These are phyloP conservation scores for Sycobia sp. DNA, from an alignment of 1,140 invertebrate genomes.

Conservation along the genomic window DNA sequence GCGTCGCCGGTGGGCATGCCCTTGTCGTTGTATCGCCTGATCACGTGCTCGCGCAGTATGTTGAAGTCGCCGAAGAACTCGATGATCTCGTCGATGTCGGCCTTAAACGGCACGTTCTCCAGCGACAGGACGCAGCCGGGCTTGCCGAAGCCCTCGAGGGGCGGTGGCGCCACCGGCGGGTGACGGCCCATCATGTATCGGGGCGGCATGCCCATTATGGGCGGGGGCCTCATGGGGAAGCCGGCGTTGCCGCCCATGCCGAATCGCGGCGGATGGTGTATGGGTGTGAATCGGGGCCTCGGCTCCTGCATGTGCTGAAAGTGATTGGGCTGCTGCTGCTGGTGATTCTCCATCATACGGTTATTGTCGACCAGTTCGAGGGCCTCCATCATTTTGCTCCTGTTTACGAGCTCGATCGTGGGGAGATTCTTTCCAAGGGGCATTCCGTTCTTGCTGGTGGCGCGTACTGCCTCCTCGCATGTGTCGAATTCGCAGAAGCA, in stretches of 20 bases:
- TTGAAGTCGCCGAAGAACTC: slow-evolving; percentile 82
- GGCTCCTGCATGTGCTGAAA: slow-evolving; percentile 46
- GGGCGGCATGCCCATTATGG: slow-evolving; percentile 12
- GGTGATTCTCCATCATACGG: slow-evolving; percentile 37
- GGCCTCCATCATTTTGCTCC: slow-evolving; percentile 65
- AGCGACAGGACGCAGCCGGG: slow-evolving; percentile 82
- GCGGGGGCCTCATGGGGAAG: slow-evolving; percentile 41
- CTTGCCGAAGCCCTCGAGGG: slow-evolving; percentile 71
- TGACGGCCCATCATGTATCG: slow-evolving; percentile 6
- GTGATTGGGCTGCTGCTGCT: slow-evolving; percentile 36
- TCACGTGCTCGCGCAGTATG: slow-evolving; percentile 76
- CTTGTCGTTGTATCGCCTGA: slow-evolving; percentile 81
- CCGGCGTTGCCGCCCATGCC: slow-evolving; percentile 36
- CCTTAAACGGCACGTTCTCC: slow-evolving; percentile 86
- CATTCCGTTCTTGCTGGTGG: slow-evolving; percentile 72
- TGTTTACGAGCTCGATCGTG: slow-evolving; percentile 69
- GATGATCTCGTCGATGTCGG: slow-evolving; percentile 84
- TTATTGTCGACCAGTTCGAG: slow-evolving; percentile 50
- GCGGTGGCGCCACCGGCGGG: slow-evolving; percentile 28
- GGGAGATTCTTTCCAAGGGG: slow-evolving; percentile 71
- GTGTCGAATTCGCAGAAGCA: slow-evolving; percentile 85
- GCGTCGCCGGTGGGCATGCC: slow-evolving; percentile 89
- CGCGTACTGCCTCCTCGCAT: slow-evolving; percentile 71
- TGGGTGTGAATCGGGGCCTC: slow-evolving; percentile 49
- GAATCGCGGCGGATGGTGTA: slow-evolving; percentile 49